Base-by-base conservation (phyloP, 2,888 invertebrate species). In the Ichneumoninae sp. region DNA sequence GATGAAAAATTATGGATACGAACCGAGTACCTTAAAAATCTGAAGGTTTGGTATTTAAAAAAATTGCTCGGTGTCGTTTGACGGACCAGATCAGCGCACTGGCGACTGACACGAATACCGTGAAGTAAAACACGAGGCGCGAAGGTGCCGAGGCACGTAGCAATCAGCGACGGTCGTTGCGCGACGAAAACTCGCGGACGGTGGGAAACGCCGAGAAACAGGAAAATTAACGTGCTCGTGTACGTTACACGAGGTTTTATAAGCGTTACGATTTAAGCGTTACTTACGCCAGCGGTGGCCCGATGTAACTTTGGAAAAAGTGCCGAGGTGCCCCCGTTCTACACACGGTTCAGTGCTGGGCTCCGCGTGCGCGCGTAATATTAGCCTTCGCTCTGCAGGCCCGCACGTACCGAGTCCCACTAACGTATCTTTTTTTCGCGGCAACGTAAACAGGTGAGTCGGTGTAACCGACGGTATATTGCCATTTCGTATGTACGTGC, bases 121-220 rank as follows among this genome's bases (percentile, higher is more conserved):
- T 26, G 57, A 63, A n/a, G 30, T 6, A 63, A 63, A 54, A 63
- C 52, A 83, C 66, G 65, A 65, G 74, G 77, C 85, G 83, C 78
- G 75, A 87, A 89, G 86, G 85, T 85, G 86, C 81, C 85, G 83
- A 86, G 87, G 89, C 90, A 89, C 90, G 90, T 89, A 90, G 81
- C 86, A 88, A 90, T 90, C 89, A 89, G 83, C 87, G 85, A 86
- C 87, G 85, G 86, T 90, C 87, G 86, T 89, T 89, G 86, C 84
- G 57, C 57, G 57, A 86, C 86, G 87, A 85, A 86, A 87, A 88
- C 86, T 88, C 87, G 87, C 83, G 82, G 89, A 90, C 88, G 86
- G 87, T 83, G 84, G 82, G 70, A 74, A 73, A 50, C 44, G 1
- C 54, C 33, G 50, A 30, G 73, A 54, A 33, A 63, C 33, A 63